Conservation (phyloP, 2,888 invertebrate species). For the Sphaerophoria taeniata region DNA sequence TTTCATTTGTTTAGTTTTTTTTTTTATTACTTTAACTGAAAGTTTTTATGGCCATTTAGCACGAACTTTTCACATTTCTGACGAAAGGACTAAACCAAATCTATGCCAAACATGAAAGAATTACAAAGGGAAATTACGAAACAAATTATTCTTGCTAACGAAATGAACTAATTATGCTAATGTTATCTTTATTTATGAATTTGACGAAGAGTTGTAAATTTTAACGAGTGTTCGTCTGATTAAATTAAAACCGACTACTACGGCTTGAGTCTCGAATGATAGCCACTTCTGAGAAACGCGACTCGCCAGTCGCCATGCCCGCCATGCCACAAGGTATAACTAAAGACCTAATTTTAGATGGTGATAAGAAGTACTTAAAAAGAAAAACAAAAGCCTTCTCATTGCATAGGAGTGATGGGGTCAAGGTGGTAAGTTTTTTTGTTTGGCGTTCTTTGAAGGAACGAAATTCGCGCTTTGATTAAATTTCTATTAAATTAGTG, state of each 20-base stretch:
- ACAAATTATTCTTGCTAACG: constrained; percentile 41
- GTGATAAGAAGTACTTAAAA: background rate
- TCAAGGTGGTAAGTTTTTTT: background rate
- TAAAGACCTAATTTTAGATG: constrained; percentile 24
- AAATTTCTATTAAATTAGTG: too few species aligned
- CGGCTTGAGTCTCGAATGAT: background rate
- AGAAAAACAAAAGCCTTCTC: background rate
- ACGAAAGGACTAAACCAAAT: constrained; percentile 38
- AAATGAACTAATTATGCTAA: constrained; percentile 71
- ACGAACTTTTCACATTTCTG: constrained; percentile 66
- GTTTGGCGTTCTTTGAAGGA: too few species aligned
- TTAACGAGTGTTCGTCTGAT: constrained; percentile 71
- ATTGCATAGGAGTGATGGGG: background rate
- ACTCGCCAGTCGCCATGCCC: background rate
- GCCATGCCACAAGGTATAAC: background rate
- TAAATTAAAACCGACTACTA: constrained; percentile 49
- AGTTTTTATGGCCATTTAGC: constrained; percentile 57
- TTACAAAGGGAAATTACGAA: constrained; percentile 31
- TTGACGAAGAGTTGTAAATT: constrained; percentile 73
- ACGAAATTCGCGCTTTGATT: too few species aligned
- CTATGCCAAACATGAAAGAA: constrained; percentile 33
- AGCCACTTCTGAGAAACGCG: too few species aligned
- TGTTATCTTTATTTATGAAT: constrained; percentile 74
- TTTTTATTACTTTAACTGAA: background rate
- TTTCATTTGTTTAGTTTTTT: background rate